Evolutionary conservation across 2,888 invertebrate species (phyloP), one percentile per base, ranked within the genome.

Genomic region (Hipparchia semele): DNA sequence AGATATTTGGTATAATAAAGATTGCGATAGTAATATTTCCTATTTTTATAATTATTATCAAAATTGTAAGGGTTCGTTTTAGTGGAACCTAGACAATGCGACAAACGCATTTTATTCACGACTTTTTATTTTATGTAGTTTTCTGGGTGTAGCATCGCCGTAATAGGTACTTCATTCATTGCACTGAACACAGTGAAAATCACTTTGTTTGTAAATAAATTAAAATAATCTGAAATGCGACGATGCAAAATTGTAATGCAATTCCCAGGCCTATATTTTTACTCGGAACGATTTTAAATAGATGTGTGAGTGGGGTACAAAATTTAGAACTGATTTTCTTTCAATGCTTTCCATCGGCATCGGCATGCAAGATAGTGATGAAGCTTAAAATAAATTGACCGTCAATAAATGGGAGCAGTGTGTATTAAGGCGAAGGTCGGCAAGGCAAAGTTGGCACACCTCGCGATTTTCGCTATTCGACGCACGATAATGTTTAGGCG

Each of bases 361-460:
- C 66, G 73, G 73, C 72, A 77, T 72, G 74, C 71, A 66, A 73
- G 75, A 73, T 75, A 78, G 75, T 73, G 67, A 74, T 75, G 68
- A 65, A 79, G 78, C 83, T 85, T 86, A 87, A 86, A 90, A 90
- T 90, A 90, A 86, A 83, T 86, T 88, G 92, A 88, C 90, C 90
- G 87, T 89, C 89, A 90, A 87, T 87, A 86, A 90, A 86, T 83
- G 87, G 83, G 90, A 89, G 87, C 90, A 87, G 84, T 85, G 86
- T 82, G 86, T 82, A 84, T 82, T 86, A 85, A 84, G 86, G 84
- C 83, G 87, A 87, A 92, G 91, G 90, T 86, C 87, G 83, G 79
- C 87, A 87, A 90, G 83, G 79, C 87, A 87, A 90, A 91, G 83
- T 92, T 92, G 92, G 93, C 93, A 90, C 87, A 84, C 79, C 72